Base-by-base conservation (phyloP, 2,113 vertebrate species). In the Dromas ardeola region DNA sequence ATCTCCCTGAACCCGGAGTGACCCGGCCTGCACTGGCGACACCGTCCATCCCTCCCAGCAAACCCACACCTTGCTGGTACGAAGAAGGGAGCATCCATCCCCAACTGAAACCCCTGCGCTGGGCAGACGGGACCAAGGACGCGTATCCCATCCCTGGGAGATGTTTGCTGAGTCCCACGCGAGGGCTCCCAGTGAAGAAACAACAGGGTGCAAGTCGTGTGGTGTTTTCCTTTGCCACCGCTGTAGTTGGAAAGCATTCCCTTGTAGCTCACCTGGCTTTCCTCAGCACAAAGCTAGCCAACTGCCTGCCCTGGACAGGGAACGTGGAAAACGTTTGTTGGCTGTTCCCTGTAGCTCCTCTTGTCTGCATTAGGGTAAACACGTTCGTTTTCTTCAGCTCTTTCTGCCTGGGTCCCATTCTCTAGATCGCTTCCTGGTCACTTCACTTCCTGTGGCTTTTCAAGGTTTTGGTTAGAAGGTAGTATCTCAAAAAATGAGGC, bases 251-350 rank as follows among this genome's bases (percentile, higher is more conserved):
- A 21, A 36, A 15, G 40, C 32, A 9, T 36, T 19, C 40, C 61
- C 38, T 1, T 5, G 15, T 3, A 18, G n/a, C 34, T 65, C 21
- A 8, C 65, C 81, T 10, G 66, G 13, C 63, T 19, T 10, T 6
- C 14, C 61, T 13, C 26, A 2, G 45, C 8, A 1, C 6, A 2
- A 5, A 1, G 1, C 26, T 29, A 12, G 66, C 32, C n/a, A 5
- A 0, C 47, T 10, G 50, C 52, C 19, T 11, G 29, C 29, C 62
- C 34, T 2, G 5, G 59, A 0, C 19, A 4, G 59, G 29, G 45
- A 43, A 4, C 16, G 0, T 1, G 11, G 40, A 4, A 14, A 3
- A 4, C 0, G 15, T 12, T 21, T 5, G 42, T 5, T 30, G 34
- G 0, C 45, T 5, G 34, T 11, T 26, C 15, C 23, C 58, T 13